These are phyloP conservation scores for Scarus forsteni DNA, from an alignment of 2,797 vertebrate species.

Conservation along the genomic window DNA sequence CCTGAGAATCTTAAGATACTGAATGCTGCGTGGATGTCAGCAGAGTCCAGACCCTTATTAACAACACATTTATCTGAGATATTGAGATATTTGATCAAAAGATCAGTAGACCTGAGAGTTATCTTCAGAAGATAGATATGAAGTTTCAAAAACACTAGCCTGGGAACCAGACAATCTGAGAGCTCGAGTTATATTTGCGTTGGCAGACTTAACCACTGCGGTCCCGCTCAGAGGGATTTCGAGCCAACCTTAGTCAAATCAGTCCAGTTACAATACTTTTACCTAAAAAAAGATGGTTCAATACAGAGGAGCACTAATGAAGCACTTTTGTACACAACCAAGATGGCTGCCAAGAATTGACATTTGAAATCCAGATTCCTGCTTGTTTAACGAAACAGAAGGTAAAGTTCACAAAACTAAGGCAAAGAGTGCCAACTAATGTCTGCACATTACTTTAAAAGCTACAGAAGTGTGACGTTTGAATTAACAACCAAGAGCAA, in stretches of 20 bases:
- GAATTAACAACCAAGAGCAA: no score
- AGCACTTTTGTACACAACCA: not conserved
- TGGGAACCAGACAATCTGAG: not conserved
- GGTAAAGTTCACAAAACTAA: no score
- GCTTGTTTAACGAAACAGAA: not conserved
- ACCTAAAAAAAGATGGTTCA: not conserved
- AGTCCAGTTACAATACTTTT: not conserved
- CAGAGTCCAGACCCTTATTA: not conserved
- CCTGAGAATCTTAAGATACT: not conserved
- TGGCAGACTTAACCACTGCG: not conserved
- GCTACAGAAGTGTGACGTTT: no score
- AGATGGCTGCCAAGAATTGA: not conserved
- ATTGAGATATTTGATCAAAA: not conserved
- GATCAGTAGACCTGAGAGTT: not conserved
- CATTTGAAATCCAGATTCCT: not conserved
- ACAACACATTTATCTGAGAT: not conserved
- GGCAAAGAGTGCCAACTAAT: no score
- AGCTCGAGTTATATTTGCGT: not conserved
- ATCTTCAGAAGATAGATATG: not conserved
- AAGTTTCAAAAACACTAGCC: not conserved
- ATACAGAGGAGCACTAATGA: not conserved
- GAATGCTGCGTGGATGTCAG: no score
- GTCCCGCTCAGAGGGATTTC: not conserved
- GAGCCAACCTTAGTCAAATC: not conserved
- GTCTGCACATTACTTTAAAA: no score